Evolutionary conservation across 2,797 vertebrate species (phyloP).

Genomic region (Anguilla marmorata): DNA sequence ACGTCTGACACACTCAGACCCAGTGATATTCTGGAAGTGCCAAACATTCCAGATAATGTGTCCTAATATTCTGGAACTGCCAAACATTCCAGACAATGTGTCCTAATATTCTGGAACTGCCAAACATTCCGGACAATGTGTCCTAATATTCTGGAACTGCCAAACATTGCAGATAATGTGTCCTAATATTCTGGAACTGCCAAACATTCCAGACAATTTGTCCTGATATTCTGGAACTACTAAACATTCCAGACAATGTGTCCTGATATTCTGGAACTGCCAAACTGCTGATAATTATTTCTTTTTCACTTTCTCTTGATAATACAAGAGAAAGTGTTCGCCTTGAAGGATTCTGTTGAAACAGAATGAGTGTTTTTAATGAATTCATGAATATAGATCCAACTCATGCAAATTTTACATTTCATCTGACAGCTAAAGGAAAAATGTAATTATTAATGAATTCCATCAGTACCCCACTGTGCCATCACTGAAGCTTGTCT

Average conservation of each 20-base stretch:
- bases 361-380: background rate
- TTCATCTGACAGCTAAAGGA: background rate
- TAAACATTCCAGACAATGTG: background rate
- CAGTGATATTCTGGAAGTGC: background rate
- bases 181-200: too few relatives aligned
- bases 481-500: background rate
- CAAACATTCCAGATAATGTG: background rate
- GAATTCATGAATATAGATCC: background rate
- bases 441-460: background rate
- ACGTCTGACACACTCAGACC: background rate
- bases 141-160: too few relatives aligned
- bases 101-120: too few relatives aligned
- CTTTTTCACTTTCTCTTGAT: background rate
- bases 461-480: background rate
- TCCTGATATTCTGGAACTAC: background rate
- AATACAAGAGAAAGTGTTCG: background rate
- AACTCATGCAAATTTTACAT: conserved; percentile 1
- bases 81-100: too few relatives aligned
- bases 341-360: background rate
- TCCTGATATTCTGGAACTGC: background rate
- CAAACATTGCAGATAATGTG: too few relatives aligned
- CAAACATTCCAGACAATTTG: too few relatives aligned
- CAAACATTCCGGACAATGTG: too few relatives aligned
- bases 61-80: background rate
- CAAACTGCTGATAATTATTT: background rate